phyloP scores from a whole-genome alignment of 2,888 invertebrate genomes.

The Rhagonycha fulva region DNA sequence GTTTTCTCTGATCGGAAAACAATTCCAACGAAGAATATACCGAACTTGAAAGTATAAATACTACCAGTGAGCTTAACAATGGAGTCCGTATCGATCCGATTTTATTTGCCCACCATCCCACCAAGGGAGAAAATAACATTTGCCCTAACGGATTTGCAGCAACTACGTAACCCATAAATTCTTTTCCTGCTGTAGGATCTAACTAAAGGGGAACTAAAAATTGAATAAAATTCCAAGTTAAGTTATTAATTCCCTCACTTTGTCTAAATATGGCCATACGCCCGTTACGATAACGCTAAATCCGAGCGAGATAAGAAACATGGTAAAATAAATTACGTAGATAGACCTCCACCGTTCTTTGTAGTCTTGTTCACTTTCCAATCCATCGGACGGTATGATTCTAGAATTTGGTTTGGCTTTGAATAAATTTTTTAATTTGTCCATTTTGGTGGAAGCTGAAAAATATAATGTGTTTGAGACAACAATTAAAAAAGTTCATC shows the following conservation, averaged over 20 bases:
- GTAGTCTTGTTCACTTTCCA: constrained; percentile 72
- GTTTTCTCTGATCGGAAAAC: constrained; percentile 64
- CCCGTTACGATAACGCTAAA: constrained; percentile 87
- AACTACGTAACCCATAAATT: constrained; percentile 81
- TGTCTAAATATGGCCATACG: constrained; percentile 86
- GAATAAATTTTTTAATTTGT: not conserved
- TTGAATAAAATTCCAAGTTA: not conserved
- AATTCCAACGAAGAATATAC: constrained; percentile 78
- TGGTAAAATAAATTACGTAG: constrained; percentile 83
- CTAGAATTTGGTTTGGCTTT: not conserved
- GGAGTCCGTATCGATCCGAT: constrained; percentile 73
- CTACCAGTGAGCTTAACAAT: constrained; percentile 67
- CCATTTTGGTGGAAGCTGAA: not conserved
- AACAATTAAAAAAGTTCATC: not conserved
- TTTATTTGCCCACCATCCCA: constrained; percentile 85
- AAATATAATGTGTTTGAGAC: not conserved
- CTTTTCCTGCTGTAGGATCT: constrained; percentile 78
- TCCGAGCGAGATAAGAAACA: constrained; percentile 87
- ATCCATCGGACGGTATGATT: constrained; percentile 41
- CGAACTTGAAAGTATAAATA: constrained; percentile 75
- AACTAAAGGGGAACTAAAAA: constrained; percentile 60
- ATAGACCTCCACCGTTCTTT: constrained; percentile 78
- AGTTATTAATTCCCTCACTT: constrained; percentile 59
- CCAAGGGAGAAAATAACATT: constrained; percentile 81
- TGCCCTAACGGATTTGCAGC: constrained; percentile 88